A percentile compares a stretch with the other conserved stretches of the same genome.
Conservation (phyloP, 2,888 invertebrate genomes). For the Drosophila mercatorum region DNA sequence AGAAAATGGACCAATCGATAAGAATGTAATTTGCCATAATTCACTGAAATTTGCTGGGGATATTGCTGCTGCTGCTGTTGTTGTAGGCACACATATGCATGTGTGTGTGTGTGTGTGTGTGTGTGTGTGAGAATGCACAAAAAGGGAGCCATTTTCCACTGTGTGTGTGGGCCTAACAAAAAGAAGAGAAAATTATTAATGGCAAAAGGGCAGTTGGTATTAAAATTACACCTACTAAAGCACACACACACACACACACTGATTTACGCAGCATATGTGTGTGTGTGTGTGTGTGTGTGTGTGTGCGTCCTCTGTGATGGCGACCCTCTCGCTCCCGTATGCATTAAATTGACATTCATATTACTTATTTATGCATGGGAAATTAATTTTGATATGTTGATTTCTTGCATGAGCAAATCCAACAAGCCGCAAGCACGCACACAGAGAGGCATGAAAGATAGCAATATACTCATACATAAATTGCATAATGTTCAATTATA, state of each 20-base stretch:
- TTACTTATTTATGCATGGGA: constrained; percentile 79
- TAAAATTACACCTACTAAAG: constrained; percentile 68
- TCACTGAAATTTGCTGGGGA: constrained; percentile 77
- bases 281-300: constrained; percentile 4
- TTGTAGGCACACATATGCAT: constrained; percentile 21
- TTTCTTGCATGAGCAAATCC: constrained; percentile 72
- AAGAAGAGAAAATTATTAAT: constrained; percentile 63
- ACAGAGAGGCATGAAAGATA: background rate
- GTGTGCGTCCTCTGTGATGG: constrained; percentile 10
- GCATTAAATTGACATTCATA: constrained; percentile 77
- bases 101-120: background rate
- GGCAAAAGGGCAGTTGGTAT: constrained; percentile 66
- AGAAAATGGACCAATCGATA: constrained; percentile 77
- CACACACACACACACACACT: constrained; percentile 25
- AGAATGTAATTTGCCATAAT: constrained; percentile 82
- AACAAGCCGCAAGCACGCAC: constrained; percentile 26
- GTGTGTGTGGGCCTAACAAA: constrained; percentile 31
- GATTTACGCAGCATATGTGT: constrained; percentile 18
- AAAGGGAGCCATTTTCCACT: constrained; percentile 2
- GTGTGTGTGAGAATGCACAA: constrained; percentile 28
- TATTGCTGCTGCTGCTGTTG: constrained; percentile 41
- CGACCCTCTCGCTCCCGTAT: constrained; percentile 33
- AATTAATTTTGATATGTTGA: constrained; percentile 79
- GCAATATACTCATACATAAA: constrained; percentile 8
- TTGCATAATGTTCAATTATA: constrained; percentile 15